These are phyloP conservation scores for Volucella inanis DNA, from an alignment of 2,888 invertebrate species.

Conservation along the genomic window DNA sequence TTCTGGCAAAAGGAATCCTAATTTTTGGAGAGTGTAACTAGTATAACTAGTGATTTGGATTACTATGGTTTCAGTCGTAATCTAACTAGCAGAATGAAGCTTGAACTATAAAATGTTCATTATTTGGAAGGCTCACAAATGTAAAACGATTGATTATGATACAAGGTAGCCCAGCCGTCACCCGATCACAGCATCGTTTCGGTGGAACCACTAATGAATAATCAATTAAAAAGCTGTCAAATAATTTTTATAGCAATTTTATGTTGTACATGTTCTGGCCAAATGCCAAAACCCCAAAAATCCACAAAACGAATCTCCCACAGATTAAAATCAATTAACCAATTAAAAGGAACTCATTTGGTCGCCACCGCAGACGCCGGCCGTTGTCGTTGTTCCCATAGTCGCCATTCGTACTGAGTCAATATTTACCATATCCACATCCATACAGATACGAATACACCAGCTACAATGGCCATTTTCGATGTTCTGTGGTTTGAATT, in stretches of 20 bases:
- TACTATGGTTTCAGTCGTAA: too few relatives aligned
- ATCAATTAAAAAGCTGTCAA: slow-evolving; percentile 44
- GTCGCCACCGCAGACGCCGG: slow-evolving; percentile 45
- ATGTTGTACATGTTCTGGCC: slow-evolving; percentile 18
- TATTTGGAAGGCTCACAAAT: too few relatives aligned
- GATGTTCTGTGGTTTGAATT: slow-evolving; percentile 53
- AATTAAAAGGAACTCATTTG: slow-evolving; percentile 64
- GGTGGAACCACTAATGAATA: slow-evolving; percentile 43
- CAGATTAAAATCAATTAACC: slow-evolving; percentile 68
- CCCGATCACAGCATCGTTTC: slow-evolving; percentile 5
- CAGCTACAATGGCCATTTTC: slow-evolving; percentile 24
- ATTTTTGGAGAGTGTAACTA: accelerated
- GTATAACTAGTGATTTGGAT: too few relatives aligned
- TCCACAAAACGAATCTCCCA: slow-evolving; percentile 23
- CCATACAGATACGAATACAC: neutral
- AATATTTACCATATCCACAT: slow-evolving; percentile 43
- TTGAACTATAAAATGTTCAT: too few relatives aligned
- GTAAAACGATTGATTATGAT: too few relatives aligned
- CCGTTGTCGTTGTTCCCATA: too few relatives aligned
- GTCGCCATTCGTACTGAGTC: slow-evolving; percentile 23
- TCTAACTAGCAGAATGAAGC: too few relatives aligned
- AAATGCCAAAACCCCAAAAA: slow-evolving; percentile 12
- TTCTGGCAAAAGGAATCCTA: too few relatives aligned
- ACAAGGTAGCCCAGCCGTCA: neutral
- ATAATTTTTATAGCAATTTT: slow-evolving; percentile 34